Evolutionary conservation across 2,113 vertebrate genomes (phyloP), one percentile per base, ranked within the genome.

Genomic region (Gasterosteus nipponicus): DNA sequence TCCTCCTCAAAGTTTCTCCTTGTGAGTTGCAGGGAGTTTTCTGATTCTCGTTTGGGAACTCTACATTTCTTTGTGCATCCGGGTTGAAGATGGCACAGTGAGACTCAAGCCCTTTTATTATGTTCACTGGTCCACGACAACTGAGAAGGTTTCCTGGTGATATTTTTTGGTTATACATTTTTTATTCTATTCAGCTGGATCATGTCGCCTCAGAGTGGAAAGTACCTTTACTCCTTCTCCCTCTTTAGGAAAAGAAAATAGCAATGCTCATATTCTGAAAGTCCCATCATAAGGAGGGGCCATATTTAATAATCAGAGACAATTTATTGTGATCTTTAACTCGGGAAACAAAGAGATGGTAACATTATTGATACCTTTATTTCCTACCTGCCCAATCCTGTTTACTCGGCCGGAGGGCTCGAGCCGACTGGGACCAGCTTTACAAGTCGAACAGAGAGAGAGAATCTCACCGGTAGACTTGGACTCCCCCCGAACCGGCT

Each of bases 331-430:
- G 18, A 22, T 53, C 19, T 29, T 31, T 33, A 19, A 33, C 22
- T 26, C 1, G 22, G 22, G 22, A 26, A 26, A 26, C 22, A 26
- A 26, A 26, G 35, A 54, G 70, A 14, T 44, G 62, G 22, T 26
- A 26, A 79, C 69, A 29, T 29, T 53, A 73, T 7, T 79, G 77
- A 67, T 62, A 46, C 63, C n/a, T 64, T 57, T 33, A 47, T 64
- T 64, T 33, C 6, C 44, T 15, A 54, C 69, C 69, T 68, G 69
- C 38, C 46, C 15, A 6, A n/a, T 73, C 63, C 38, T 46, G 77
- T 31, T 67, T 26, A 11, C 18, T 19, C 4, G 51, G 10, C 5
- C 46, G 3, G 35, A 35, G 22, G 9, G 22, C 51, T 18, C 68
- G 2, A 59, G 46, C 53, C 61, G n/a, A 12, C 31, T 31, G 44